A percentile compares a stretch with the other conserved stretches of the same genome.
Evolutionary conservation across 2,113 vertebrate genomes (phyloP).

Genomic region (Mormyrus iriodes): DNA sequence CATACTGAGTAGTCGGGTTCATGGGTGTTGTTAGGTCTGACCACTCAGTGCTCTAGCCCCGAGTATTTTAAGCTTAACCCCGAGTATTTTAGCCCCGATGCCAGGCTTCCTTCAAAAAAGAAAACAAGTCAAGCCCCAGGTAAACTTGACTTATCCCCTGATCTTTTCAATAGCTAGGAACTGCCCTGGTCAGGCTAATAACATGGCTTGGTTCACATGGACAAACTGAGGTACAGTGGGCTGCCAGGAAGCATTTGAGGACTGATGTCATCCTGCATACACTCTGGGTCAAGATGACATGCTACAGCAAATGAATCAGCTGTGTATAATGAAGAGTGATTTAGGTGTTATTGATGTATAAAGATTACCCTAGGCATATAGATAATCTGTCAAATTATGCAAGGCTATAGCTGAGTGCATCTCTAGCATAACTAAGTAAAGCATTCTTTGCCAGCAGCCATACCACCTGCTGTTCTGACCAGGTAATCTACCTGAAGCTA

Average conservation of each 20-base stretch:
- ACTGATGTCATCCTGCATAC: not conserved
- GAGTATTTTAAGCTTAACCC: no score
- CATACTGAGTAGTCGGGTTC: not conserved
- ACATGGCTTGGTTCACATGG: not conserved
- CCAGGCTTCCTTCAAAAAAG: no score
- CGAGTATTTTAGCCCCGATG: no score
- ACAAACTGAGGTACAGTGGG: not conserved
- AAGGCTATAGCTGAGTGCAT: no score
- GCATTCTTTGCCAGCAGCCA: no score
- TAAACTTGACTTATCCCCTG: no score
- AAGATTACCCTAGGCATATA: not conserved
- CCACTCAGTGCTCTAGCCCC: no score
- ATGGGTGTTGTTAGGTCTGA: no score
- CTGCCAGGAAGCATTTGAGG: not conserved
- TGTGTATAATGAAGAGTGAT: not conserved
- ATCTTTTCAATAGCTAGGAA: no score
- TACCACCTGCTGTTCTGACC: no score
- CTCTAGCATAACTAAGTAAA: not conserved
- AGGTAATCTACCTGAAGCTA: no score
- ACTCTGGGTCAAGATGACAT: not conserved
- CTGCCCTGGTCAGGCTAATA: not conserved
- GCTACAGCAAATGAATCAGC: not conserved
- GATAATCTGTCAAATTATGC: not conserved
- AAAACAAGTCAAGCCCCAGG: no score
- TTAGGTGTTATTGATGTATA: not conserved